Conservation (phyloP, 1,140 invertebrate genomes). For the Aphidius gifuensis region DNA sequence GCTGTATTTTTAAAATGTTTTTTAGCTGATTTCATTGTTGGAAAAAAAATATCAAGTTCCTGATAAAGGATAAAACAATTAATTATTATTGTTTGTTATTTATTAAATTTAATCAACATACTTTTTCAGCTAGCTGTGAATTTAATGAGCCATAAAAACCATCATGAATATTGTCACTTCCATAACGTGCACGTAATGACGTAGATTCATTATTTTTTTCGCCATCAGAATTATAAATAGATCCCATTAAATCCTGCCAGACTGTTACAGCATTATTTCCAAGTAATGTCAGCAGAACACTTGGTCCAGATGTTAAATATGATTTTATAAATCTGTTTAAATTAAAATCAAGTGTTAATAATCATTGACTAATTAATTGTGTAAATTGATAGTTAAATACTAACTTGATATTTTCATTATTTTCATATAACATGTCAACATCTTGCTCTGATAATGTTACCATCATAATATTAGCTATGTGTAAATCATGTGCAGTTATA, state of each 20-base stretch:
- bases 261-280: constrained; percentile 66
- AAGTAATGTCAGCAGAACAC: constrained; percentile 72
- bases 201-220: constrained; percentile 58
- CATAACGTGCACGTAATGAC: constrained; percentile 70
- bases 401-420: constrained; percentile 63
- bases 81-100: constrained; percentile 1
- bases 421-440: constrained; percentile 61
- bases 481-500: constrained; percentile 65
- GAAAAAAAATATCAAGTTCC: constrained; percentile 71
- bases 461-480: constrained; percentile 73
- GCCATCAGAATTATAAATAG: constrained; percentile 63
- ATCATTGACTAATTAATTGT: background rate
- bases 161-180: constrained; percentile 68
- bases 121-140: constrained; percentile 55
- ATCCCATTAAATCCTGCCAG: constrained; percentile 65
- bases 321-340: constrained; percentile 54
- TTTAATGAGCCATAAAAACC: constrained; percentile 68
- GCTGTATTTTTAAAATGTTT: constrained; percentile 58
- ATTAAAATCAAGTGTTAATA: background rate
- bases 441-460: constrained; percentile 61
- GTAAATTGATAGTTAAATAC: constrained; percentile 29
- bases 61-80: constrained; percentile 38
- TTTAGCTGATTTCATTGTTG: constrained; percentile 47
- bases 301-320: constrained; percentile 67
- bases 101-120: constrained; percentile 16